phyloP scores from a whole-genome alignment of 2,797 vertebrate species.

The Schizopygopsis pylzovi region DNA sequence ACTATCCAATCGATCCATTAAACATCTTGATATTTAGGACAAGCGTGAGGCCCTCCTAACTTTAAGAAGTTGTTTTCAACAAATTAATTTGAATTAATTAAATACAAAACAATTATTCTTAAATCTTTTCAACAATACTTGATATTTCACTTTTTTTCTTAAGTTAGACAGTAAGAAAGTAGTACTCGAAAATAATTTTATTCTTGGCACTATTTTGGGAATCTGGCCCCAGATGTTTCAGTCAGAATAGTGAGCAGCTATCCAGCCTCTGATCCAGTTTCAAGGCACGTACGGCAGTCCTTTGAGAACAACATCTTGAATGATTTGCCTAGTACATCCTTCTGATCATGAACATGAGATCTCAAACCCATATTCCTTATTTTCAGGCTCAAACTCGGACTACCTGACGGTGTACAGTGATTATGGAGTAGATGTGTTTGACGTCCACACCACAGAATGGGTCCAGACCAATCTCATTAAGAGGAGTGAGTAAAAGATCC shows the following conservation, averaged over 20 bases:
- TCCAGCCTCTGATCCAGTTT: conserved; percentile 13
- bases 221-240: not conserved
- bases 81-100: not conserved
- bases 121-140: not conserved
- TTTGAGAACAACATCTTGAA: not conserved
- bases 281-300: not conserved
- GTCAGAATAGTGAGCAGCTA: not conserved
- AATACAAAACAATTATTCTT: not conserved
- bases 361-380: conserved; percentile 15
- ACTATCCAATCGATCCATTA: not conserved
- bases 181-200: too few species aligned
- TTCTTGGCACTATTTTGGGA: not conserved
- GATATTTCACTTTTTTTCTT: not conserved
- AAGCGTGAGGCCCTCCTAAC: too few species aligned
- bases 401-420: conserved; percentile 94
- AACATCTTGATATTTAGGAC: not conserved
- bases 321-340: not conserved
- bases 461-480: conserved; percentile 93
- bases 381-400: conserved; percentile 86
- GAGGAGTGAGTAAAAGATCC: conserved; percentile 78
- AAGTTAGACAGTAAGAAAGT: not conserved
- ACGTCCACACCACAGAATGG: conserved; percentile 90
- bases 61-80: not conserved
- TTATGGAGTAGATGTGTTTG: conserved; percentile 94
- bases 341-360: not conserved